Evolutionary conservation across 64 coral and sea anemone species (phyloP).

Genomic region (Exaiptasia diaphana): DNA sequence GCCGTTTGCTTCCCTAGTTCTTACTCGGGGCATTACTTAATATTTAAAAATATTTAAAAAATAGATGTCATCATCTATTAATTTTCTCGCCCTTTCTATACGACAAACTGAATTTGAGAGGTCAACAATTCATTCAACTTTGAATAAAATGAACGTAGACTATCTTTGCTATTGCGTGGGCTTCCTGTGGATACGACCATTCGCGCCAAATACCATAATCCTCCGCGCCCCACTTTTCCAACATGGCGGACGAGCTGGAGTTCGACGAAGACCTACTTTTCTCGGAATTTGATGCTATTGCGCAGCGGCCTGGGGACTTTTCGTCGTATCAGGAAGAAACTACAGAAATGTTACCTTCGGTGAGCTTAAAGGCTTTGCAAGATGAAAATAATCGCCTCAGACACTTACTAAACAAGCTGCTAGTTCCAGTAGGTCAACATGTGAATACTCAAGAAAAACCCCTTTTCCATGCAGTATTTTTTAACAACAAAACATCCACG

Average conservation of each 20-base stretch:
- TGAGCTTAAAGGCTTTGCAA: not conserved
- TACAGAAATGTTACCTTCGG: not conserved
- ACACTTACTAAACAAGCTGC: slow-evolving; percentile 5
- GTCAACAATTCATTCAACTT: too few species aligned
- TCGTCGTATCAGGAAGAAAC: not conserved
- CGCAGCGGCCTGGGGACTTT: not conserved
- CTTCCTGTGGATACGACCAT: too few species aligned
- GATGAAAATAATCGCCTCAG: slow-evolving; percentile 42
- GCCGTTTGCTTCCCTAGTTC: too few species aligned
- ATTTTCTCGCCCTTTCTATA: too few species aligned
- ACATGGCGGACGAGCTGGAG: slow-evolving; percentile 46
- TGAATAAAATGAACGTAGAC: too few species aligned
- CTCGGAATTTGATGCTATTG: slow-evolving; percentile 26
- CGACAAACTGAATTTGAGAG: too few species aligned
- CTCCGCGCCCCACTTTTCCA: too few species aligned
- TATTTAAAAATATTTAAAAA: too few species aligned
- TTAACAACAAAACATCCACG: slow-evolving; percentile 31
- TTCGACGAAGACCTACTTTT: slow-evolving; percentile 58
- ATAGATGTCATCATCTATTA: too few species aligned
- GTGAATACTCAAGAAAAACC: not conserved
- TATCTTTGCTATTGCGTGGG: too few species aligned
- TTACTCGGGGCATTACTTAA: too few species aligned
- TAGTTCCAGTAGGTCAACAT: not conserved
- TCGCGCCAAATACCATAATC: too few species aligned
- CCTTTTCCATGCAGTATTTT: slow-evolving; percentile 31